These are phyloP conservation scores for Theocolax elegans DNA, from an alignment of 1,140 invertebrate species.

Conservation along the genomic window DNA sequence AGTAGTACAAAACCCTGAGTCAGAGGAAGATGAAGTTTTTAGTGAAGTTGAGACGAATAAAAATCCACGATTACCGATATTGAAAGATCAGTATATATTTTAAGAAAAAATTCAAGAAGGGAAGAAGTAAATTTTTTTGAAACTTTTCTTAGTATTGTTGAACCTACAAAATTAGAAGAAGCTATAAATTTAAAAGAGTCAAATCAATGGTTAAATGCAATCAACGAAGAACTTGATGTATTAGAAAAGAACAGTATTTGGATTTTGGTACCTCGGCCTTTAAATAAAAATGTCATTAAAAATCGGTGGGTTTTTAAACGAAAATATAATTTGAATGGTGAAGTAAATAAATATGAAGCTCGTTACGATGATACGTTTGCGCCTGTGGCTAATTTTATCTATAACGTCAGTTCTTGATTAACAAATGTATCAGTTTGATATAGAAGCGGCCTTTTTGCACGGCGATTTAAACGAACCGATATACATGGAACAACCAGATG, in stretches of 20 bases:
- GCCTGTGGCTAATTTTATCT: conserved; percentile 31
- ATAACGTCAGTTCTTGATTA: conserved; percentile 18
- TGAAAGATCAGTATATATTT: no score
- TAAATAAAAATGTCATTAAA: not conserved
- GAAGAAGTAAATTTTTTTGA: no score
- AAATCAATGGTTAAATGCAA: conserved; percentile 59
- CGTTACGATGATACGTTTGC: conserved; percentile 28
- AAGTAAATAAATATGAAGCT: conserved; percentile 22
- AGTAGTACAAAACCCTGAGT: no score
- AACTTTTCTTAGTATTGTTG: no score
- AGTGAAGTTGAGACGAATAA: no score
- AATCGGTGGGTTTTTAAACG: conserved; percentile 26
- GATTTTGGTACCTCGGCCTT: conserved; percentile 46
- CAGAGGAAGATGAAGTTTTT: no score
- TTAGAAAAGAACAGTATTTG: conserved; percentile 50
- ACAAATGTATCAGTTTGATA: conserved; percentile 29
- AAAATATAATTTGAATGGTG: not conserved
- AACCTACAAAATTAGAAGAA: no score
- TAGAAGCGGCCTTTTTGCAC: conserved; percentile 42
- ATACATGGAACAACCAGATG: conserved; percentile 31
- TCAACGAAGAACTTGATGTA: conserved; percentile 53
- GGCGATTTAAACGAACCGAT: conserved; percentile 27
- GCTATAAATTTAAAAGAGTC: no score
- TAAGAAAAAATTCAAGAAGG: no score
- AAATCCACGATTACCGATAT: no score